Percentiles rank a stretch among this genome's conserved stretches.
Evolutionary conservation across 2,113 vertebrate species (phyloP).

Genomic region (Pandion haliaetus): DNA sequence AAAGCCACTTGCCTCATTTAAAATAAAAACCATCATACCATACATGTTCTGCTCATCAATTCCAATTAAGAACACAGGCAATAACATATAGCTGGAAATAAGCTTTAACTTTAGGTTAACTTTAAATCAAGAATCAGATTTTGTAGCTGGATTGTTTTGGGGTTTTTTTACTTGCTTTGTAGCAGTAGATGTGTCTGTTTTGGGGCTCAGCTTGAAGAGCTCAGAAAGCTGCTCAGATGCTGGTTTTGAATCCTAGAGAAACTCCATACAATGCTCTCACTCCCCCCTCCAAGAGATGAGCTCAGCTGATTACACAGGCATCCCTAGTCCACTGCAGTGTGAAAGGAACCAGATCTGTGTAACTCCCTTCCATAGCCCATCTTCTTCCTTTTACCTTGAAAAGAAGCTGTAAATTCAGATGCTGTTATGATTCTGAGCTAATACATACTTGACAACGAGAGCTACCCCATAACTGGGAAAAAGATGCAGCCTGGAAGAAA

Average conservation of each 20-base stretch:
- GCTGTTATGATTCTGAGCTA: not conserved
- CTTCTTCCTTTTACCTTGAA: not conserved
- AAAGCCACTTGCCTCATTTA: not conserved
- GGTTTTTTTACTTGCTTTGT: not conserved
- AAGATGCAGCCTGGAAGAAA: not conserved
- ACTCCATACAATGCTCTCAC: not conserved
- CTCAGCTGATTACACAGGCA: not conserved
- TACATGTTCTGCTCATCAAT: not conserved
- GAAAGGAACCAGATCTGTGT: not conserved
- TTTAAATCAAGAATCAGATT: not conserved
- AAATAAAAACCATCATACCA: not conserved
- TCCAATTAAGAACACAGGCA: not conserved
- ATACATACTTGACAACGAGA: not conserved
- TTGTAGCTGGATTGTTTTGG: not conserved
- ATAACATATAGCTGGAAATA: not conserved
- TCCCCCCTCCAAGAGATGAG: not conserved
- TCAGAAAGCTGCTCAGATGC: not conserved
- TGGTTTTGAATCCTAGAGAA: not conserved
- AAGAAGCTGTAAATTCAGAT: not conserved
- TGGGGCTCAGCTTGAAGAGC: not conserved
- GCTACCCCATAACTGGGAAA: not conserved
- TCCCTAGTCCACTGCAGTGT: not conserved
- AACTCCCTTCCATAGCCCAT: not conserved
- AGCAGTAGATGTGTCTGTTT: not conserved
- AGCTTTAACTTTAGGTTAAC: not conserved